A percentile compares a stretch with the other conserved stretches of the same genome.
Evolutionary conservation across 2,888 invertebrate genomes (phyloP).

Genomic region (Habrosyne pyritoides): DNA sequence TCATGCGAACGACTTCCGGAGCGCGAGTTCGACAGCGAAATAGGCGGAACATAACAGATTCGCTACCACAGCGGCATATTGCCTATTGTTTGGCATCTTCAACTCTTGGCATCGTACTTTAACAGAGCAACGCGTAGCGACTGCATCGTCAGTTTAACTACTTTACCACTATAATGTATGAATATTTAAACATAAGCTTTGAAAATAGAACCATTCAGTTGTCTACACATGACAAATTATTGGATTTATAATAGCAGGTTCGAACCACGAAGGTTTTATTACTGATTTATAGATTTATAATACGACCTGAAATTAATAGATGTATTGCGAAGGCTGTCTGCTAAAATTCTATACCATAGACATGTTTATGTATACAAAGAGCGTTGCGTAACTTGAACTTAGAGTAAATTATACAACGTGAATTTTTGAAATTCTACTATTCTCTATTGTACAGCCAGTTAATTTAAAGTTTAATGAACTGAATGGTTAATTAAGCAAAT

Average conservation of each 20-base stretch:
- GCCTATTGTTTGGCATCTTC: conserved; percentile 81
- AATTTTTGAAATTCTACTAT: too few relatives aligned
- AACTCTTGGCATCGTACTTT: conserved; percentile 77
- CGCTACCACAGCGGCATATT: conserved; percentile 64
- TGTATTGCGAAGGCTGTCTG: not conserved
- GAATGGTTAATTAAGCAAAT: too few relatives aligned
- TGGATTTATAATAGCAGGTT: conserved; percentile 30
- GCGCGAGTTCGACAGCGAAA: conserved; percentile 60
- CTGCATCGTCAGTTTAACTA: conserved; percentile 73
- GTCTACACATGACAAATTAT: conserved; percentile 23
- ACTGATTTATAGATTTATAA: not conserved
- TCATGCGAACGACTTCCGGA: conserved; percentile 66
- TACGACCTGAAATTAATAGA: not conserved
- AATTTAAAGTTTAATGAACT: too few relatives aligned
- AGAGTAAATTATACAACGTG: too few relatives aligned
- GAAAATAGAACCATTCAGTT: conserved; percentile 46
- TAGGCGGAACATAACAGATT: conserved; percentile 64
- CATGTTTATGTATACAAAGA: not conserved
- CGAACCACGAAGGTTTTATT: not conserved
- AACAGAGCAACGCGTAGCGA: conserved; percentile 53
- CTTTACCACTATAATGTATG: conserved; percentile 68
- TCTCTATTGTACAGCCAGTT: too few relatives aligned
- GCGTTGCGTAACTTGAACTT: too few relatives aligned
- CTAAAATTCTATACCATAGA: not conserved
- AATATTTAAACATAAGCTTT: conserved; percentile 64